These are phyloP conservation scores for Hyalella azteca DNA, from an alignment of 2,888 invertebrate species.

Conservation along the genomic window DNA sequence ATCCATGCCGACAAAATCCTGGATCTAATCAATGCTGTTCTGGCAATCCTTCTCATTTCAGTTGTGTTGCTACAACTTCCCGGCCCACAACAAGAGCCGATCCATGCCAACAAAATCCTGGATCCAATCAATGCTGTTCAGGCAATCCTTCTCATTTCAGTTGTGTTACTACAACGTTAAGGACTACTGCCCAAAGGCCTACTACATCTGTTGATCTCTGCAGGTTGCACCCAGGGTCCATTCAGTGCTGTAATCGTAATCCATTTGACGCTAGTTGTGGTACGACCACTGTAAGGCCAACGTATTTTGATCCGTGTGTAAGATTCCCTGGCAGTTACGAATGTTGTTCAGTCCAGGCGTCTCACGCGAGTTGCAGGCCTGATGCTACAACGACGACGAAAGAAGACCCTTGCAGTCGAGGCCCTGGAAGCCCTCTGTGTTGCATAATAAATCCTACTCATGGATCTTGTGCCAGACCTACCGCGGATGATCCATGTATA, in stretches of 20 bases:
- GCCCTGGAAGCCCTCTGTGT: conserved; percentile 33
- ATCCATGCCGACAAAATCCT: conserved; percentile 39
- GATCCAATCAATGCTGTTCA: conserved; percentile 35
- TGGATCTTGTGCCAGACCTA: background rate
- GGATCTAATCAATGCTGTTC: conserved; percentile 43
- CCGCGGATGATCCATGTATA: conserved; percentile 13
- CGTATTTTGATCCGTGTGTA: conserved; percentile 40
- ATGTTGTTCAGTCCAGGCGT: conserved; percentile 36
- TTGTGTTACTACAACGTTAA: no score
- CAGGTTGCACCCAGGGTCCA: conserved; percentile 36
- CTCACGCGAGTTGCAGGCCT: conserved; percentile 22
- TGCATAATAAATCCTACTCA: conserved; percentile 37
- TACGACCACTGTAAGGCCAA: conserved; percentile 37
- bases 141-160: conserved; percentile 37
- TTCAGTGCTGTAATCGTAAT: conserved; percentile 43
- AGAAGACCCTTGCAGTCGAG: conserved; percentile 6
- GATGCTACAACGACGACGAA: background rate
- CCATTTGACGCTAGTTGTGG: conserved; percentile 31
- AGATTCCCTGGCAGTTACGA: conserved; percentile 34
- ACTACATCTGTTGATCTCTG: conserved; percentile 41
- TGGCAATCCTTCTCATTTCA: conserved; percentile 13
- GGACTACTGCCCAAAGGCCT: background rate
- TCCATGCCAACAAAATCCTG: background rate
- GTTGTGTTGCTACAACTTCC: conserved; percentile 37
- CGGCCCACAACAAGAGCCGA: background rate